These are phyloP conservation scores for Arnoldichthys spilopterus DNA, from an alignment of 2,797 vertebrate genomes.

Conservation along the genomic window DNA sequence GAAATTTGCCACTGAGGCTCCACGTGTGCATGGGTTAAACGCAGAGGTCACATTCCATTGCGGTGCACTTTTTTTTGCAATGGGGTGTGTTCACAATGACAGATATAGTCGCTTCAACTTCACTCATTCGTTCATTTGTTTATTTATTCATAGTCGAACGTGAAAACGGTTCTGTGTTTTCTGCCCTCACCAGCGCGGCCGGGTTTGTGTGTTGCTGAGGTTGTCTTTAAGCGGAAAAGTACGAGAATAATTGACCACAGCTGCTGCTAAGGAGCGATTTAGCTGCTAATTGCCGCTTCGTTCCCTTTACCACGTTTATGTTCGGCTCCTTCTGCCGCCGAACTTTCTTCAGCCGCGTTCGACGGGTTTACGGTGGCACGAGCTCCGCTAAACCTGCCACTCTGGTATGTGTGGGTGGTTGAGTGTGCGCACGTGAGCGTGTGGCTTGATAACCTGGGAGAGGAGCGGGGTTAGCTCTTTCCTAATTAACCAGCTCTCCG, in stretches of 20 bases:
- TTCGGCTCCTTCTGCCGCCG: constrained; percentile 4
- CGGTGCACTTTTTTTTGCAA: no score
- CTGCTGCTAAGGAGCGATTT: background rate
- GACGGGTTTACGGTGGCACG: constrained; percentile 11
- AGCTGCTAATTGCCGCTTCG: constrained; percentile 5
- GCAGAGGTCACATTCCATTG: no score
- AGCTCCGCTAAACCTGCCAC: constrained; percentile 37
- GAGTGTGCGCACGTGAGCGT: constrained; percentile 41
- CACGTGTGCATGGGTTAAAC: no score
- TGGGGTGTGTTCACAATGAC: no score
- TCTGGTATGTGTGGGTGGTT: constrained; percentile 16
- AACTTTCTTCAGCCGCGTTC: background rate
- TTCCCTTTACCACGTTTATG: background rate
- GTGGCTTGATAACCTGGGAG: constrained; percentile 59
- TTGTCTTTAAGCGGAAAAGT: background rate
- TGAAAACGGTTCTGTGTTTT: no score
- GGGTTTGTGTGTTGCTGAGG: background rate
- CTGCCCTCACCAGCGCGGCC: background rate
- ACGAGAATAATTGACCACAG: background rate
- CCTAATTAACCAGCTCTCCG: constrained; percentile 74
- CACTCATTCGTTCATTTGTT: no score
- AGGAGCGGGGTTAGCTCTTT: constrained; percentile 62
- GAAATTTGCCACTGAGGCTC: no score
- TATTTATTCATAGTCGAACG: no score
- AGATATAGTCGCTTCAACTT: no score